Evolutionary conservation across 2,888 invertebrate genomes (phyloP), one percentile per base, ranked within the genome.

Genomic region (Panorpa germanica): DNA sequence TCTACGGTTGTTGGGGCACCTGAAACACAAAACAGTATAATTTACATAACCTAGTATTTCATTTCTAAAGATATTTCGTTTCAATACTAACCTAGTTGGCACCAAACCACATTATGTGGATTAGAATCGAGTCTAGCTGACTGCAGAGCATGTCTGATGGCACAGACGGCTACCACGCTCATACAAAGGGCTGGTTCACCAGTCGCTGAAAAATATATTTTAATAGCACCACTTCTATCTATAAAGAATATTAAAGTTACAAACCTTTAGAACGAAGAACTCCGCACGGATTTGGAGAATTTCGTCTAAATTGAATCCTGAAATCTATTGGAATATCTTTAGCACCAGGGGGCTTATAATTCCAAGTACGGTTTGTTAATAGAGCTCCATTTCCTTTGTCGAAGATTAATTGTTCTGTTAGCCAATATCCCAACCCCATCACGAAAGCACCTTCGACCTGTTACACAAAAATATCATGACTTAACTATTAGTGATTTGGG

Each of bases 351-450:
- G 69, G 64, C 45, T 72, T 71, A 47, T 77, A 77, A 10, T 58
- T 66, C 80, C 81, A 82, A 2, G 80, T 76, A 14, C 71, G 57
- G 42, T 70, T 59, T 1, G 77, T 76, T 3, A 73, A 51, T 6
- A 76, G 51, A 29, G 59, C 52, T 0, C 78, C 81, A 8, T 63
- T 55, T 5, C 45, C 40, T 4, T 55, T 46, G 33, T 68, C 63
- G 43, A 65, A 70, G 5, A 63, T 45, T 19, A 78, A 44, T 31
- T 68, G 61, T 46, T 82, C 81, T 0, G 59, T 58, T 0, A 74
- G 70, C 65, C 70, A 77, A 29, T 72, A 66, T 2, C 83, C 83
- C 1, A 57, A 47, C 33, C 59, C 76, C 74, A 75, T 74, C 1
- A 72, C 45, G 43, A 76, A 76, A 0, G 74, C 73, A 1, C 80